Evolutionary conservation across 2,113 vertebrate genomes (phyloP), one percentile per base, ranked within the genome.

Genomic region (Caracal caracal): DNA sequence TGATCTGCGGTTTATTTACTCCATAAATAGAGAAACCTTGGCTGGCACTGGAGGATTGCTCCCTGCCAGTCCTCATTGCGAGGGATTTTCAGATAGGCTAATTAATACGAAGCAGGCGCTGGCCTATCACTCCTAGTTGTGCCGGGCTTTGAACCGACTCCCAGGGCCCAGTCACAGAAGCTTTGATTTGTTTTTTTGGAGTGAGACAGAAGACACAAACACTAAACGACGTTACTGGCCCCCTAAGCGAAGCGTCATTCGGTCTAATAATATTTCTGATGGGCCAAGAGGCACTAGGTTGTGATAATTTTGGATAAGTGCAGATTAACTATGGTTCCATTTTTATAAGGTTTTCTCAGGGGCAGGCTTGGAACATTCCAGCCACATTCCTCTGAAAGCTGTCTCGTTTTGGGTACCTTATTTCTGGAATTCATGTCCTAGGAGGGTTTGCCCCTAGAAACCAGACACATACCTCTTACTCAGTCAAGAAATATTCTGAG

Each of bases 291-390:
- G 71, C 1, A 10, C 22, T 35, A 51, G 65, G 51, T 24, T 78
- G 75, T 71, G 92, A 73, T 90, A 33, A 73, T 73, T 93, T 78
- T 90, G 84, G 65, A 51, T 53, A 43, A 94, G 85, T 33, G 26
- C 30, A 82, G 49, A 65, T 76, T 47, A 76, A 85, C 33, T n/a
- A 33, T 26, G n/a, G 28, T 16, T 80, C 40, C 0, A 5, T 33
- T 70, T 95, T 91, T 63, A 73, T 61, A 43, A 78, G 10, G 47
- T 79, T n/a, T 91, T 71, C 63, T 33, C 3, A 10, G 59, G 86
- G 61, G 35, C 7, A 53, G 78, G 20, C 33, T 9, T 13, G 43
- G 87, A 70, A 81, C 65, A 56, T 49, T 76, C 35, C 28, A 65
- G 93, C 4, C 17, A 40, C 93, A 40, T 49, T 90, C 56, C 51